Conservation (phyloP, 2,797 vertebrate species). For the Mycteria americana region DNA sequence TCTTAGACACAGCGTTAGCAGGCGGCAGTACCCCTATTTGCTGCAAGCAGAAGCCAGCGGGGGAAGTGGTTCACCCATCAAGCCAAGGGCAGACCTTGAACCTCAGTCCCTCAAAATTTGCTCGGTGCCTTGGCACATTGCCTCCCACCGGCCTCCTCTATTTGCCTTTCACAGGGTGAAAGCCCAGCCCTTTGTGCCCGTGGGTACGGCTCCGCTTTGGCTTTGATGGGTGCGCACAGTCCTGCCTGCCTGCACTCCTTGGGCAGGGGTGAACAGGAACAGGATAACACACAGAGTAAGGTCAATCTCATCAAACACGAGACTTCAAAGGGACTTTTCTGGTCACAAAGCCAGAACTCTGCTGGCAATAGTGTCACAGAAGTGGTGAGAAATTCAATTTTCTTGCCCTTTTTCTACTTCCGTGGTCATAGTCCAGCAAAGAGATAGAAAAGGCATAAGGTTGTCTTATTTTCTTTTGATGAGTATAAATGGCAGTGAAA, state of each 20-base stretch:
- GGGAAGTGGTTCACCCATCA: neutral
- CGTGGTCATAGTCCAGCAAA: neutral
- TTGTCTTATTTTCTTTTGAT: neutral
- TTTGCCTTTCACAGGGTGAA: slow-evolving; percentile 8
- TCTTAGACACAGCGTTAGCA: neutral
- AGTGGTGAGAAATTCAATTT: neutral
- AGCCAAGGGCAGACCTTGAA: slow-evolving; percentile 8
- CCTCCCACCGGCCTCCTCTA: neutral
- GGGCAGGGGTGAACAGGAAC: neutral
- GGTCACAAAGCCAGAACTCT: neutral
- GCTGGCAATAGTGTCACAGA: neutral
- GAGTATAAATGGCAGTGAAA: neutral
- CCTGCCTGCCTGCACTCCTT: neutral
- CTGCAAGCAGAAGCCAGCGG: neutral
- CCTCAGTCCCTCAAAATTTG: neutral
- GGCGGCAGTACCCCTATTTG: neutral
- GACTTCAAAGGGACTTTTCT: neutral
- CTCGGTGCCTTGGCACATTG: neutral
- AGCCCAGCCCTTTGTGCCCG: neutral
- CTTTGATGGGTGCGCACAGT: neutral
- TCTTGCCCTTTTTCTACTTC: neutral
- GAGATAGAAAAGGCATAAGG: neutral
- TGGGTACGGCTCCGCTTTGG: neutral
- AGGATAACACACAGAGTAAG: neutral
- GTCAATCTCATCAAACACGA: neutral